phyloP scores from a whole-genome alignment of 2,888 invertebrate genomes.

The Diarsia mendica region DNA sequence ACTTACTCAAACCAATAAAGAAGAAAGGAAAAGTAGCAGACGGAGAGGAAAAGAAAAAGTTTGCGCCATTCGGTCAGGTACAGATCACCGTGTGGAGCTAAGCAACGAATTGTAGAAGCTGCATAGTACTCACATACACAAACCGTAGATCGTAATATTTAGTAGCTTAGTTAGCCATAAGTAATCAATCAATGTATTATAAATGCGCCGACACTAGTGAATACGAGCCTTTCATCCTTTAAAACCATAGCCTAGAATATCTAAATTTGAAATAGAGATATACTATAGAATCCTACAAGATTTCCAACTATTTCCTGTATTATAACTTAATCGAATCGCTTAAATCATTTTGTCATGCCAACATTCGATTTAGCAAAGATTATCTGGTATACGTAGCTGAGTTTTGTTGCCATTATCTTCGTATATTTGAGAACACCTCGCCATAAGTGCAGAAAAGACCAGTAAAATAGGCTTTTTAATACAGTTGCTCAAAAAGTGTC shows the following conservation, averaged over 20 bases:
- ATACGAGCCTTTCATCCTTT: constrained; percentile 22
- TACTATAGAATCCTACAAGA: background rate
- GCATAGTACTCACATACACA: constrained; percentile 43
- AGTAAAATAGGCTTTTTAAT: background rate
- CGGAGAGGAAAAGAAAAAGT: constrained; percentile 93
- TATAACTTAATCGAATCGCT: constrained; percentile 31
- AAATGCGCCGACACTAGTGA: constrained; percentile 22
- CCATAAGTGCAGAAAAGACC: background rate
- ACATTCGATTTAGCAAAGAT: background rate
- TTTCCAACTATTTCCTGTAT: constrained; percentile 16
- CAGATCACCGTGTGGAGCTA: constrained; percentile 65
- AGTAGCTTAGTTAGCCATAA: constrained; percentile 42
- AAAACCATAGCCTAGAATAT: constrained; percentile 29
- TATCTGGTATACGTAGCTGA: constrained; percentile 36
- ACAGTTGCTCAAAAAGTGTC: no score
- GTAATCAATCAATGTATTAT: constrained; percentile 11
- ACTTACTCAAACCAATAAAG: constrained; percentile 73
- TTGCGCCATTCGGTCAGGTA: constrained; percentile 96
- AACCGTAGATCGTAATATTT: constrained; percentile 39
- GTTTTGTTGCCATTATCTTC: constrained; percentile 17
- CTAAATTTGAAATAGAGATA: constrained; percentile 13
- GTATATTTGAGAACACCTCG: background rate
- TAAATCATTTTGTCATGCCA: constrained; percentile 27
- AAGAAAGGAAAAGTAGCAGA: constrained; percentile 95
- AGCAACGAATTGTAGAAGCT: constrained; percentile 61